Base-by-base conservation (phyloP, 2,888 invertebrate species). In the Caenorhabditis japonica region DNA sequence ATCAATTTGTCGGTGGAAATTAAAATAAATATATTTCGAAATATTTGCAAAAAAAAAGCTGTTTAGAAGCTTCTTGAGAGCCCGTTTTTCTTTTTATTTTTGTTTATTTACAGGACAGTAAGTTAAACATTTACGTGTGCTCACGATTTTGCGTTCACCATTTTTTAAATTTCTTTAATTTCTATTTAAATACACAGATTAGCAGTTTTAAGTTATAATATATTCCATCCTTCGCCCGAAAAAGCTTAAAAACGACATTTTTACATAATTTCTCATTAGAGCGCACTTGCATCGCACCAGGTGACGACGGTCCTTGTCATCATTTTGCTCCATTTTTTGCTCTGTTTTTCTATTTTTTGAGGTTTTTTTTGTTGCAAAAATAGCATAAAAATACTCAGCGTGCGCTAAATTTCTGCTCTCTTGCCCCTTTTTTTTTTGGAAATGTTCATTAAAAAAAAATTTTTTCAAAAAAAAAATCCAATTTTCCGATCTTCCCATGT, bases 261-360 rank as follows among this genome's bases (percentile, higher is more conserved):
- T n/a, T n/a, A n/a, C n/a, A n/a, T n/a, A n/a, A 10, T 10, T 52
- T 61, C 34, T 55, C 60, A 52, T n/a, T 47, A 21, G 69, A 46
- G 69, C 69, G 59, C 53, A 15, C 13, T 60, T 69, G 39, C 58
- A 27, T 1, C 36, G 13, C 21, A 17, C 8, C 33, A n/a, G 17
- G 21, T 27, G 51, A 33, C 21, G 10, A 30, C 27, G 8, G 8
- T 19, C 17, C 19, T 38, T 33, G 46, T 55, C 62, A 47, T 47
- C 25, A 33, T 62, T 62, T 47, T 47, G 47, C 55, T 44, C 64
- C 13, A 8, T 53, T 53, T 38, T 27, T 41, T 30, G 1, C 15
- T 33, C 41, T 59, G 59, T 33, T 33, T 49, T 51, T 21, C 30
- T 5, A 34, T 13, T 38, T 47, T 51, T 15, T 21, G 33, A 1